phyloP scores from a whole-genome alignment of 2,113 vertebrate species.

The Nycticebus coucang region DNA sequence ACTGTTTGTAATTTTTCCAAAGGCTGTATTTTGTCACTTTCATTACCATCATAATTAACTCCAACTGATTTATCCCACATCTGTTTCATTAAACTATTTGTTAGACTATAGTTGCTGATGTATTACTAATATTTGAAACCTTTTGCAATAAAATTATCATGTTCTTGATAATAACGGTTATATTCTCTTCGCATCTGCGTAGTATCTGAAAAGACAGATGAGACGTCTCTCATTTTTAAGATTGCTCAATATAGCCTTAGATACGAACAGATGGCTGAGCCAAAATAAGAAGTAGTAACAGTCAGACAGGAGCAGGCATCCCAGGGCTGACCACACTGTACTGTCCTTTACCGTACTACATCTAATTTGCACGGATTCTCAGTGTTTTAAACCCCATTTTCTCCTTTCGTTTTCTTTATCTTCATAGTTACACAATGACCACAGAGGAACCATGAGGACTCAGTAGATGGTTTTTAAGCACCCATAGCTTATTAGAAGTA shows the following conservation, averaged over 20 bases:
- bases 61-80: neutral
- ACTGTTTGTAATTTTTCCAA: neutral
- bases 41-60: slow-evolving; percentile 29
- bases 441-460: neutral
- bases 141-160: neutral
- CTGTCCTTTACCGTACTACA: no score
- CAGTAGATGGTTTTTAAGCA: neutral
- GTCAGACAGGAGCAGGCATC: neutral
- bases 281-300: neutral
- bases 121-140: neutral
- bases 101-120: neutral
- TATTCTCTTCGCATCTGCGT: neutral
- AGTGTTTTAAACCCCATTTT: neutral
- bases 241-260: neutral
- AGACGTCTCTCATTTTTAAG: neutral
- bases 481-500: neutral
- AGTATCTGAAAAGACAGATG: slow-evolving; percentile 8
- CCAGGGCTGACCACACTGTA: no score
- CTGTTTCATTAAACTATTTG: neutral
- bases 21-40: neutral
- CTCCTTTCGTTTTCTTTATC: neutral
- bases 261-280: neutral
- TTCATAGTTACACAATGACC: neutral
- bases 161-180: neutral
- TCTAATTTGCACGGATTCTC: neutral